phyloP scores from a whole-genome alignment of 2,888 invertebrate genomes.

The Nasonovia ribisnigri region DNA sequence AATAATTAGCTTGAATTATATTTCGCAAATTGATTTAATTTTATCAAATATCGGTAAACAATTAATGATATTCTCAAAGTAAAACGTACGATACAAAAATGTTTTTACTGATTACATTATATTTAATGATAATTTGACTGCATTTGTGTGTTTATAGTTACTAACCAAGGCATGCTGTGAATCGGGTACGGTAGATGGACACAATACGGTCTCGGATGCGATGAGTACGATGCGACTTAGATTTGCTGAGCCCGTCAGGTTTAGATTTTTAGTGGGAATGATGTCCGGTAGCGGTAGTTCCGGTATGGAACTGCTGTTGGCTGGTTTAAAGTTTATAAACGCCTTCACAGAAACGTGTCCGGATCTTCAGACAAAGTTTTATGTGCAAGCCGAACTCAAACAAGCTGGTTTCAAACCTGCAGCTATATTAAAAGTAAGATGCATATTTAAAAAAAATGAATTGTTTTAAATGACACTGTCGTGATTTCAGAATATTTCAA shows the following conservation, averaged over 20 bases:
- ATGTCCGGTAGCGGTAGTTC: slow-evolving; percentile 75
- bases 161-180: slow-evolving; percentile 86
- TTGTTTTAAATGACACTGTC: background rate
- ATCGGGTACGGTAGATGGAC: slow-evolving; percentile 77
- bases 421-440: slow-evolving; percentile 72
- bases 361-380: slow-evolving; percentile 81
- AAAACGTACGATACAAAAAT: background rate
- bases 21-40: too few relatives aligned
- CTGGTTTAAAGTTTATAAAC: slow-evolving; percentile 88
- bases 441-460: background rate
- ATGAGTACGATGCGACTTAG: slow-evolving; percentile 88
- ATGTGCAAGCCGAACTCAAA: slow-evolving; percentile 83
- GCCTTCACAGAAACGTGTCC: slow-evolving; percentile 84
- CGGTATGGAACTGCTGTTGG: slow-evolving; percentile 80
- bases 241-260: slow-evolving; percentile 92
- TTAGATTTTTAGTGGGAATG: slow-evolving; percentile 91
- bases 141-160: slow-evolving; percentile 74
- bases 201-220: slow-evolving; percentile 90
- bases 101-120: background rate
- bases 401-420: slow-evolving; percentile 82
- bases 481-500: slow-evolving; percentile 75
- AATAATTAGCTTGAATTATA: background rate
- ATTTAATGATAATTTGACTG: background rate
- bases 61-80: background rate
- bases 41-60: background rate